A percentile compares a stretch with the other conserved stretches of the same genome.
phyloP scores from a whole-genome alignment of 2,113 vertebrate genomes.

The Spea multiplicata region DNA sequence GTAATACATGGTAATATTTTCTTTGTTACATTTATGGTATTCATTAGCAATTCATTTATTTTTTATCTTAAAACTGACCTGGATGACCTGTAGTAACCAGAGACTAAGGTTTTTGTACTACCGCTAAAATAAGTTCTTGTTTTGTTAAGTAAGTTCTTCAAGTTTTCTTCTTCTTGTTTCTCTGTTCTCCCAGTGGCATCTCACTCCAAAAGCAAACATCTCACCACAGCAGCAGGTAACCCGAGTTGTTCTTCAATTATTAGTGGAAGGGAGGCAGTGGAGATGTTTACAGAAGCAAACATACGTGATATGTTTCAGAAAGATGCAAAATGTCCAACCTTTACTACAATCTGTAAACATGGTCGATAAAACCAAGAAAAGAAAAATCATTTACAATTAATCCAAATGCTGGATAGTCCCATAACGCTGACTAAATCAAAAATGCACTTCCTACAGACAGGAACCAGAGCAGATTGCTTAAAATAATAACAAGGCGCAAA shows the following conservation, averaged over 20 bases:
- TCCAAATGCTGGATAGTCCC: background rate
- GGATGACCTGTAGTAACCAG: no score
- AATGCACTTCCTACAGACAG: no score
- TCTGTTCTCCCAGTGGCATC: constrained; percentile 32
- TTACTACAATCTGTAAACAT: background rate
- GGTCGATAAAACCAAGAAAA: background rate
- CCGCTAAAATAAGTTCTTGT: no score
- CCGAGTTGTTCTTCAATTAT: constrained; percentile 30
- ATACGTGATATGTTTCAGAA: constrained; percentile 10
- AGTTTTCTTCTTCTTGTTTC: constrained; percentile 39
- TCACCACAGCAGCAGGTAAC: constrained; percentile 41
- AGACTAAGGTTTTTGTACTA: no score
- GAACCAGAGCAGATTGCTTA: no score
- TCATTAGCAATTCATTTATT: no score
- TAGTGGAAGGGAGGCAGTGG: constrained; percentile 17
- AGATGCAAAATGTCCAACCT: constrained; percentile 1
- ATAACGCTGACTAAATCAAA: background rate
- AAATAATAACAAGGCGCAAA: no score
- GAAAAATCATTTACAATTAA: background rate
- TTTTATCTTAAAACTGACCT: no score
- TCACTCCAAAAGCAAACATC: constrained; percentile 32
- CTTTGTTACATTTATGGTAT: no score
- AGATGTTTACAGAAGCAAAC: constrained; percentile 14
- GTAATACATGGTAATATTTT: no score
- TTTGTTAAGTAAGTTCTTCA: background rate